Base-by-base conservation (phyloP, 1,140 invertebrate species). In the Macrosteles quadrilineatus region DNA sequence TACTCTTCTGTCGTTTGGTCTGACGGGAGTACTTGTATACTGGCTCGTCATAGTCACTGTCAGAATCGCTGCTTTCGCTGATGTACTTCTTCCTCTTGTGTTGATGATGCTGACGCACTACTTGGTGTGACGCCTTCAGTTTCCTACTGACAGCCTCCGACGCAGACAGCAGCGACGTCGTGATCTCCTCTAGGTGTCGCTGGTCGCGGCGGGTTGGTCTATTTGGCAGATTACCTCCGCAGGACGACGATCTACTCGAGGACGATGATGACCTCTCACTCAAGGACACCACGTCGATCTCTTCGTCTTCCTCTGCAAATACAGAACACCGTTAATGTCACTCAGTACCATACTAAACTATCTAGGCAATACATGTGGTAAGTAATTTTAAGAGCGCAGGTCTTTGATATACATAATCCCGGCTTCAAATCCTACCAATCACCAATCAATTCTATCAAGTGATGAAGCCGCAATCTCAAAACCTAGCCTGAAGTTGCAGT, bases 211-310 rank as follows among this genome's bases (percentile, higher is more conserved):
- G 82, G 12, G 85, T 85, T 17, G 88, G 87, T 74, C 25, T 17
- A 57, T 84, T 87, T 1, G 88, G 87, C 25, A 89, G 75, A 0
- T 81, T 6, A 83, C 19, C 19, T 19, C 80, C 1, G 80, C 76
- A 73, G 79, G 80, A 71, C 11, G 57, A 40, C 25, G 59, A 59
- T 17, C 77, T 82, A 31, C 47, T 59, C 12, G 21, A 36, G 0
- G 64, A 19, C n/a, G n/a, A n/a, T n/a, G n/a, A n/a, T 19, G 63
- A 62, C 36, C 53, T 36, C 65, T 67, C 83, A 32, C n/a, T 47
- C 14, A 88, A 81, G 0, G 88, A 87, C 4, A 92, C 91, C 30
- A 93, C 91, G 77, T 93, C 91, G 76, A 93, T 93, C 85, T 92
- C 90, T 80, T 93, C 91, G 25, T 59, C 55, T 76, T 93, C 91